Evolutionary conservation across 1,140 invertebrate species (phyloP).

Genomic region (Magallana gigas): DNA sequence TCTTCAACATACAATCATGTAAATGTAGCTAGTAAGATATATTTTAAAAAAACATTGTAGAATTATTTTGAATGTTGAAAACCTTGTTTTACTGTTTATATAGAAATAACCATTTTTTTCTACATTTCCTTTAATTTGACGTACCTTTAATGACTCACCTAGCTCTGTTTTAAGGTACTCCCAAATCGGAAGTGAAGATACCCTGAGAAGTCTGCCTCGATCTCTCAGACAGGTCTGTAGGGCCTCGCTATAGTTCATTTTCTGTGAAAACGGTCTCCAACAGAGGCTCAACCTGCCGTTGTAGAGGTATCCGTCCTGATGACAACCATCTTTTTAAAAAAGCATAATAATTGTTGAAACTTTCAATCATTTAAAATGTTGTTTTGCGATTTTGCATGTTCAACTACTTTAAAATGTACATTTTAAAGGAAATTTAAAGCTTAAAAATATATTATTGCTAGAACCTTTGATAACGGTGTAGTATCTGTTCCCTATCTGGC

Average conservation of each 20-base stretch:
- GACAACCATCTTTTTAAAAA: background rate
- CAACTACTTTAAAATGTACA: background rate
- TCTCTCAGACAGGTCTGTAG: background rate
- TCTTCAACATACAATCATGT: no score
- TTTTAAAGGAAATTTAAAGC: background rate
- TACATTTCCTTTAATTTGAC: no score
- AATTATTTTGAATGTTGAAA: no score
- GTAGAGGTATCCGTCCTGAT: background rate
- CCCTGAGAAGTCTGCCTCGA: background rate
- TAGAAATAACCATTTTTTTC: no score
- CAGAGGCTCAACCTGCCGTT: background rate
- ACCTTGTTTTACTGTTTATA: no score
- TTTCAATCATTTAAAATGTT: background rate
- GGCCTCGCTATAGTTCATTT: background rate
- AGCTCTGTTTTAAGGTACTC: constrained; percentile 1
- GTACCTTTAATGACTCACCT: background rate
- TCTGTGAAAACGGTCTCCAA: constrained; percentile 1
- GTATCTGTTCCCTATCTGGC: background rate
- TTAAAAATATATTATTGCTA: no score
- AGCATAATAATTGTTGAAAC: background rate
- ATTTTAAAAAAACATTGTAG: no score
- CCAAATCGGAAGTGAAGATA: background rate
- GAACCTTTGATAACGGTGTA: background rate
- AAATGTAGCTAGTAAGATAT: no score
- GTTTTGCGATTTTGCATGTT: background rate